Conservation (phyloP, 2,888 invertebrate species). For the Synanthedon myopaeformis region DNA sequence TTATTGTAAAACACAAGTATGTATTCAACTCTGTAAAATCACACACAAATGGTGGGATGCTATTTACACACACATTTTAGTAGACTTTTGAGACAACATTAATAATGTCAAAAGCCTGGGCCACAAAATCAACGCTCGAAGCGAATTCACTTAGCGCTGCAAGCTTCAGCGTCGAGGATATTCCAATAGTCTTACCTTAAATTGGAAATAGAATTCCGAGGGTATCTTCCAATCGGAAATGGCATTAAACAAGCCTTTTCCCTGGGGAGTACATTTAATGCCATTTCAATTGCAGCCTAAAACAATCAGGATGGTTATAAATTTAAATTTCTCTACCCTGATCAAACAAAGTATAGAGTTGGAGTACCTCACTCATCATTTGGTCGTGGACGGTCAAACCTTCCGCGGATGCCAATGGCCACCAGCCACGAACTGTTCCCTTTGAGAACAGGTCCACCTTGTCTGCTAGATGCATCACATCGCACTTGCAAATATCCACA, state of each 20-base stretch:
- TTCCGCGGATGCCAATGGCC: conserved; percentile 62
- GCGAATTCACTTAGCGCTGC: too few species aligned
- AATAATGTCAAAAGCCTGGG: too few species aligned
- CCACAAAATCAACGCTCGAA: too few species aligned
- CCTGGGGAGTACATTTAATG: conserved; percentile 71
- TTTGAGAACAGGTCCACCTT: conserved; percentile 75
- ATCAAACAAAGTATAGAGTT: not conserved
- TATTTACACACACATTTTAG: too few species aligned
- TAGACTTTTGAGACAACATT: too few species aligned
- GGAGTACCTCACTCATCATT: not conserved
- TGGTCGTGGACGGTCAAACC: not conserved
- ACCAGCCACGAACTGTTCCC: conserved; percentile 74
- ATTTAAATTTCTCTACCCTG: not conserved
- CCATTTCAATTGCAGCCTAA: conserved; percentile 78
- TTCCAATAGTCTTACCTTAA: conserved; percentile 66
- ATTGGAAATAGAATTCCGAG: conserved; percentile 71
- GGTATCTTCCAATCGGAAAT: conserved; percentile 74
- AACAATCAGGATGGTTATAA: conserved; percentile 12
- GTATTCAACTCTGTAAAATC: too few species aligned
- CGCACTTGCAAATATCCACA: conserved; percentile 52
- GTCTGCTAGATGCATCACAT: conserved; percentile 46
- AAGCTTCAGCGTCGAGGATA: too few species aligned
- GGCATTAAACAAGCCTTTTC: conserved; percentile 73
- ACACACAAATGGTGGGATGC: too few species aligned
- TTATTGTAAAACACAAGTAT: too few species aligned